Evolutionary conservation across 2,797 vertebrate species (phyloP).

Genomic region (Sparidentex hasta): DNA sequence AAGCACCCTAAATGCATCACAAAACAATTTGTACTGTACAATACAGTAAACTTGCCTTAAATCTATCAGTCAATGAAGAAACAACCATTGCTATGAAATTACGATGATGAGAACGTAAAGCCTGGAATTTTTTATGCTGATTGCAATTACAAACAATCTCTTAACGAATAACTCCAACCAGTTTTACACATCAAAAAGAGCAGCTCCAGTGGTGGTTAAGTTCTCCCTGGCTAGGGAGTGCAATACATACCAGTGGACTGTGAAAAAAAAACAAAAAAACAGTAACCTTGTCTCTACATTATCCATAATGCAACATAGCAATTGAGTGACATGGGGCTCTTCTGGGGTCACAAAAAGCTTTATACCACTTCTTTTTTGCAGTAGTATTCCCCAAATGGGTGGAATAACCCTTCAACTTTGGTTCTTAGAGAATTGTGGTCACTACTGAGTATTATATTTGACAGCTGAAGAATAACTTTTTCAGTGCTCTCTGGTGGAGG

Average conservation of each 20-base stretch:
- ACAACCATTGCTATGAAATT: not conserved
- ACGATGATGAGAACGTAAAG: not conserved
- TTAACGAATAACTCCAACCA: no score
- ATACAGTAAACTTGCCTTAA: not conserved
- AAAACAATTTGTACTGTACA: not conserved
- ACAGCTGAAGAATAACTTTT: not conserved
- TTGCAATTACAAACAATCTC: not conserved
- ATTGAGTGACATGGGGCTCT: no score
- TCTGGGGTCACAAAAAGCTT: no score
- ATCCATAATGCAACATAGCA: no score
- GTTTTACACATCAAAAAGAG: not conserved
- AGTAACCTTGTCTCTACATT: no score
- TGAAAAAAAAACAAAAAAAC: no score
- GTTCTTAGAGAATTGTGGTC: not conserved
- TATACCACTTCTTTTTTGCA: no score
- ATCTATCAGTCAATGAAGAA: not conserved
- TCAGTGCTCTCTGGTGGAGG: not conserved
- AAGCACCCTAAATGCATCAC: not conserved
- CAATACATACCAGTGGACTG: no score
- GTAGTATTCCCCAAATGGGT: no score
- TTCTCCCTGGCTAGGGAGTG: no score
- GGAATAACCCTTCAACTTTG: no score
- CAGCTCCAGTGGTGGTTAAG: no score
- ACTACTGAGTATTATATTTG: not conserved
- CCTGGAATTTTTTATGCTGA: not conserved